Evolutionary conservation across 2,113 vertebrate genomes (phyloP).

Genomic region (Aramus guarauna): DNA sequence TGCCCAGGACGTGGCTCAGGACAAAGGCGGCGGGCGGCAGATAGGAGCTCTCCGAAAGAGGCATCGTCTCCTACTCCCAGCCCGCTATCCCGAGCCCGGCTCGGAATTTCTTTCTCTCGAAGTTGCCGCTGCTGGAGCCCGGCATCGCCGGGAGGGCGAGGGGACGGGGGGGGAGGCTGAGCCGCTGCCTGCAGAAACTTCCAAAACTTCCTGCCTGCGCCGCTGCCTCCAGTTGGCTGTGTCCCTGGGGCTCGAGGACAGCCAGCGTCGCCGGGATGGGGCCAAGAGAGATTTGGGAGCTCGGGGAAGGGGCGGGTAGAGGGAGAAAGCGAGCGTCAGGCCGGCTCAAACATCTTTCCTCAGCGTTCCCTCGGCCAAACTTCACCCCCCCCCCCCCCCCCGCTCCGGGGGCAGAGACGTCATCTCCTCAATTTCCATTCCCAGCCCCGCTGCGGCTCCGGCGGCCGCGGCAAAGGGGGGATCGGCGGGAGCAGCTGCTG

Average conservation of each 20-base stretch:
- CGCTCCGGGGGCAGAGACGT: constrained; percentile 12
- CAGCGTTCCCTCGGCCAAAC: constrained; percentile 60
- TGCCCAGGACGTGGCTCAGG: constrained; percentile 75
- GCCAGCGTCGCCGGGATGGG: background rate
- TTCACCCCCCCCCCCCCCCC: background rate
- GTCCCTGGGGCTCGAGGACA: background rate
- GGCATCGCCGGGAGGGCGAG: constrained; percentile 31
- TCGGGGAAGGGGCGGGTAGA: background rate
- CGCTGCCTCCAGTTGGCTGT: background rate
- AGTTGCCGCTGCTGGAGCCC: background rate
- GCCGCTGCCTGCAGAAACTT: background rate
- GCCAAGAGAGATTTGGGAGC: constrained; percentile 36
- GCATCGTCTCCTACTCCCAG: constrained; percentile 59
- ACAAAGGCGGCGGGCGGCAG: constrained; percentile 70
- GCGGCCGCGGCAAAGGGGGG: background rate
- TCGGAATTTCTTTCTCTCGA: constrained; percentile 19
- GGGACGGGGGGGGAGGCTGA: background rate
- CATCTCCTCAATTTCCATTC: constrained; percentile 63
- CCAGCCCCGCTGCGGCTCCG: background rate
- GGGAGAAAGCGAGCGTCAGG: constrained; percentile 29
- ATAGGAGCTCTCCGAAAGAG: constrained; percentile 68
- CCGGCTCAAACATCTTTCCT: constrained; percentile 70
- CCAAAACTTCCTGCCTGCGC: constrained; percentile 39
- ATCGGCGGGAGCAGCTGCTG: background rate
- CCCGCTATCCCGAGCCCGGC: background rate